Base-by-base conservation (phyloP, 2,113 vertebrate genomes). In the Anguilla rostrata region DNA sequence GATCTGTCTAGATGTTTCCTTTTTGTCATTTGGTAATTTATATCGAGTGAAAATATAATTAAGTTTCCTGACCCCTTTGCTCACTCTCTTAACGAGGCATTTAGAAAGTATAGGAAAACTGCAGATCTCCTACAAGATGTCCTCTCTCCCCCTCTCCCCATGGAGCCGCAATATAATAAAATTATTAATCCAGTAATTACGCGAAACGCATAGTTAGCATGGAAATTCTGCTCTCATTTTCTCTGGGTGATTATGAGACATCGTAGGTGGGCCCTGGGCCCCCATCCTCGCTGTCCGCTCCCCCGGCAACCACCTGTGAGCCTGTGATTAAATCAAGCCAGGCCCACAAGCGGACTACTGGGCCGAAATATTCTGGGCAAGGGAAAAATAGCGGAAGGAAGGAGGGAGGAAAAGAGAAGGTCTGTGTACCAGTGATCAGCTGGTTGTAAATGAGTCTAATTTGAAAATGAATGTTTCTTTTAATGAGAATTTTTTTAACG, bases 141-240 rank as follows among this genome's bases (percentile, higher is more conserved):
- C 96, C 96, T 94, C 95, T 94, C 95, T 95, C 94, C 88, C 89
- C 87, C 90, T 90, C 29, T 88, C 90, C 63, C 86, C 88, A 88
- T 93, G 91, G 95, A 95, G 94, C 94, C 94, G 96, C 97, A 97
- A 97, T 97, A 96, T 96, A 97, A 98, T 97, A 97, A 97, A 98
- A 97, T 98, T 97, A 98, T 98, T 98, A 98, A 99, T 98, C 96
- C 96, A 97, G 97, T 98, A 97, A 98, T 98, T 98, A 96, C 96
- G 96, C 94, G 93, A 95, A 97, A 96, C 95, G 96, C 97, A 97
- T 97, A 96, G 96, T 97, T 97, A 96, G 96, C 96, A 96, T 95
- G 96, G 94, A 97, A 26, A 97, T 96, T 96, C 96, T 94, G 94
- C 95, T 95, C 96, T 97, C 96, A 97, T 97, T 97, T 97, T 97